These are phyloP conservation scores for Terrapene triunguis DNA, from an alignment of 2,113 vertebrate genomes.

Conservation along the genomic window DNA sequence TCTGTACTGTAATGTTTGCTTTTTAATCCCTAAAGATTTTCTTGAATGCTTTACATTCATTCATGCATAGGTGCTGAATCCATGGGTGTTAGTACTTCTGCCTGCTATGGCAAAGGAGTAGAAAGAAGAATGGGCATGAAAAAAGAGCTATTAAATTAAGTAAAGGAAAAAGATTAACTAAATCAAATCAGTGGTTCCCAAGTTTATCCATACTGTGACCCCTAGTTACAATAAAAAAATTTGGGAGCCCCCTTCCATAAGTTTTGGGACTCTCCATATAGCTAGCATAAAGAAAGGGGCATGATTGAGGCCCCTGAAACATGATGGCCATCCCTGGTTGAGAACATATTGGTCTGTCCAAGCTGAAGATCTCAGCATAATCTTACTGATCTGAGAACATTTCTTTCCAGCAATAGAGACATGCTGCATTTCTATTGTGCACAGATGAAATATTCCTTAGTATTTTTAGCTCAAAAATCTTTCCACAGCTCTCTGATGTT, in stretches of 20 bases:
- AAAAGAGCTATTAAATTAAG: not conserved
- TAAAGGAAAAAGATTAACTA: not conserved
- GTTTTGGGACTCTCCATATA: not conserved
- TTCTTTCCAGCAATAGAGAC: not conserved
- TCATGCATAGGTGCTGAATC: too few species aligned
- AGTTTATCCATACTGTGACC: not conserved
- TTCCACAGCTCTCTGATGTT: not conserved
- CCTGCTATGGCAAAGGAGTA: not conserved
- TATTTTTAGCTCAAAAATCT: constrained; percentile 31
- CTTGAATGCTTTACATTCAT: constrained; percentile 46
- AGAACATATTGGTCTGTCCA: rapidly evolving
- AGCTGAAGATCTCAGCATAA: not conserved
- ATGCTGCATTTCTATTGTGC: not conserved
- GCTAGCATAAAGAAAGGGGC: not conserved
- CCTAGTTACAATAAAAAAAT: not conserved
- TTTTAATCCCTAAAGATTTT: constrained; percentile 59
- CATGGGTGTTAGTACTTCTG: not conserved
- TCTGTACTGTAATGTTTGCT: constrained; percentile 43
- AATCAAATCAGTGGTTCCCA: not conserved
- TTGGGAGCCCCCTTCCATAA: not conserved
- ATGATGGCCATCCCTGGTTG: not conserved
- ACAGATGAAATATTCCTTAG: constrained; percentile 23
- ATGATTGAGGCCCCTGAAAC: not conserved
- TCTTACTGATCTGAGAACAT: not conserved
- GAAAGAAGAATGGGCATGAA: not conserved